Base-by-base conservation (phyloP, 2,797 vertebrate species). In the Mormyrus proboscirostris region DNA sequence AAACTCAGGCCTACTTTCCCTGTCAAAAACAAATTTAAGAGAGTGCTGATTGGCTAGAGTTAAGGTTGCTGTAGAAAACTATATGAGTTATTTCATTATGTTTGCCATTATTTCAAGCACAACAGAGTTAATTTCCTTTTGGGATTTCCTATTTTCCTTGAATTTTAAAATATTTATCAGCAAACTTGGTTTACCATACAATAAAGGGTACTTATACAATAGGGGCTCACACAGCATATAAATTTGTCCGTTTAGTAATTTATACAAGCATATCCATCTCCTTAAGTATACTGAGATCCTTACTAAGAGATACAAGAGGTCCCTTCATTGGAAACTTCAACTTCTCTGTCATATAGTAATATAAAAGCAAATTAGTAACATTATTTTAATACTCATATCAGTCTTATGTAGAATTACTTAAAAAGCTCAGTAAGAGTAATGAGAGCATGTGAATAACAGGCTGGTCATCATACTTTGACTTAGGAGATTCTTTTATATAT, bases 1-100 rank as follows among this genome's bases (percentile, higher is more conserved):
- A 86, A 98, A 91, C 76, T 87, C 1, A 73, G 57, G 82, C 65
- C 41, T 93, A 2, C 91, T 91, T 0, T 92, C 92, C 88, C 95
- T 96, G 92, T 47, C 2, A 91, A 88, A 92, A 9, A 91, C 19
- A 92, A 16, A 90, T 4, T 50, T 6, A 90, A 25, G 16, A 83
- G 38, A 22, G 19, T 47, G 6, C 14, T 49, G 79, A n/a, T 76
- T 12, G 29, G 69, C 12, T 33, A 41, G 69, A 16, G 59, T 10
- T 6, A 12, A 76, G 69, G 29, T 41, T 41, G 29, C 3, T 41
- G 14, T 38, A 22, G 7, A 25, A 49, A 10, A 25, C 47, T 49
- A 83, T 22, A 16, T 7, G 16, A 22, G 29, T 38, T 29, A 14
- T 16, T 38, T 8, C 29, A 29, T 29, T 29, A 29, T 29, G 29